phyloP scores from a whole-genome alignment of 2,888 invertebrate species.

The Itoplectis maculator region DNA sequence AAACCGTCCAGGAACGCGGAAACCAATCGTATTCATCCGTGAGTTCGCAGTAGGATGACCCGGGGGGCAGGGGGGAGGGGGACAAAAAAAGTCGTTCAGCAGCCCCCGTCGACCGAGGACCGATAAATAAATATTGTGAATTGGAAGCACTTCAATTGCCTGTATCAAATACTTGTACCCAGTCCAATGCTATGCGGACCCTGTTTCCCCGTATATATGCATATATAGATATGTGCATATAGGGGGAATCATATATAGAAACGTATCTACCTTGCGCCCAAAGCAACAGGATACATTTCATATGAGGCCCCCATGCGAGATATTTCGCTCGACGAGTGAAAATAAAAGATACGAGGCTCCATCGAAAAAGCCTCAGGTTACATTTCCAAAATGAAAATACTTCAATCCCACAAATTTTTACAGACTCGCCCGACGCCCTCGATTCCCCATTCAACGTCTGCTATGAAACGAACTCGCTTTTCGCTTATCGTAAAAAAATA shows the following conservation, averaged over 20 bases:
- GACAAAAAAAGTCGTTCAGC: conserved; percentile 3
- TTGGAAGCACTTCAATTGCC: conserved; percentile 15
- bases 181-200: neutral
- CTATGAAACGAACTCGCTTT: too few species aligned
- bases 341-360: neutral
- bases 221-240: neutral
- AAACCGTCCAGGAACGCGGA: neutral
- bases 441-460: neutral
- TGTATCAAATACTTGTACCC: neutral
- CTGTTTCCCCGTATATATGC: neutral
- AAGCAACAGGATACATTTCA: conserved; percentile 29
- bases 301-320: conserved; percentile 14
- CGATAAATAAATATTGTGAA: conserved; percentile 47
- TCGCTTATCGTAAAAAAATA: too few species aligned
- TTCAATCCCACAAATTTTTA: neutral
- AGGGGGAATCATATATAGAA: too few species aligned
- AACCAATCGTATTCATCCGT: conserved; percentile 2
- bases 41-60: too few species aligned
- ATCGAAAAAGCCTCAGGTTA: neutral
- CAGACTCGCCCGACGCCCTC: neutral
- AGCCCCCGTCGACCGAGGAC: conserved; percentile 21
- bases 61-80: neutral
- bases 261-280: neutral
- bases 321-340: neutral
- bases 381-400: neutral